Evolutionary conservation across 2,113 vertebrate genomes (phyloP).

Genomic region (Aythya baeri): DNA sequence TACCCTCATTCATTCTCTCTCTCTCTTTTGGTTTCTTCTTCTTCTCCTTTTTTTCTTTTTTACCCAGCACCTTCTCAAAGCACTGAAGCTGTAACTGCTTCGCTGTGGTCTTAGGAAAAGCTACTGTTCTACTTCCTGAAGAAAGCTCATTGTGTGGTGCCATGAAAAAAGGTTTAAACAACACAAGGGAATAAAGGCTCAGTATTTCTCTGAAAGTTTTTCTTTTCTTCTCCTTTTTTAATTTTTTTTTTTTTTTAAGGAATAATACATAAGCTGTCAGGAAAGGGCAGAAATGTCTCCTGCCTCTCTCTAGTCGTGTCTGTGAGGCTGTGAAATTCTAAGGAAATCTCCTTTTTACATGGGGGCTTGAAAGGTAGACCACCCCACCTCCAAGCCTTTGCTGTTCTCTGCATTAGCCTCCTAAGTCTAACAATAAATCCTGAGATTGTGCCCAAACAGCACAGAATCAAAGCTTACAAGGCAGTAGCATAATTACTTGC

Average conservation of each 20-base stretch:
- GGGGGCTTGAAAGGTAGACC: slow-evolving; percentile 43
- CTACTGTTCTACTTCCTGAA: slow-evolving; percentile 14
- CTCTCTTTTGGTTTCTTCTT: slow-evolving; percentile 16
- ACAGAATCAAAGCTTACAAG: slow-evolving; percentile 26
- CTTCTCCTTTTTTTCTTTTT: background rate
- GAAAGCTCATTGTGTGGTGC: slow-evolving; percentile 59
- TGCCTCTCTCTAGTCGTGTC: slow-evolving; percentile 2
- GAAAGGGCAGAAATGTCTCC: slow-evolving; percentile 59
- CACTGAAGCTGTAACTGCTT: slow-evolving; percentile 11
- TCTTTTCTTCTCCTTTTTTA: background rate
- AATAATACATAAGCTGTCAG: slow-evolving; percentile 53
- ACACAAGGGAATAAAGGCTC: slow-evolving; percentile 51
- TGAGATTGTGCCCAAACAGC: slow-evolving; percentile 19
- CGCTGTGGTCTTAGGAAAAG: slow-evolving; percentile 49
- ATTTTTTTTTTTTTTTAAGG: background rate
- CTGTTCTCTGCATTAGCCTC: slow-evolving; percentile 10
- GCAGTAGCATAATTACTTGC: slow-evolving; percentile 42
- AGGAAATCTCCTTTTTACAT: slow-evolving; percentile 3
- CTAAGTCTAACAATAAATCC: background rate
- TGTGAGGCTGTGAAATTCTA: slow-evolving; percentile 45
- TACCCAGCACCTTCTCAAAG: background rate
- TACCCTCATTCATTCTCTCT: slow-evolving; percentile 34
- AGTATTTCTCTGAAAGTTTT: slow-evolving; percentile 32
- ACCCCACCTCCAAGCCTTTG: slow-evolving; percentile 31
- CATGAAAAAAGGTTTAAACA: slow-evolving; percentile 49